Evolutionary conservation across 2,113 vertebrate species (phyloP).

Genomic region (zebrafish (Danio rerio)): DNA sequence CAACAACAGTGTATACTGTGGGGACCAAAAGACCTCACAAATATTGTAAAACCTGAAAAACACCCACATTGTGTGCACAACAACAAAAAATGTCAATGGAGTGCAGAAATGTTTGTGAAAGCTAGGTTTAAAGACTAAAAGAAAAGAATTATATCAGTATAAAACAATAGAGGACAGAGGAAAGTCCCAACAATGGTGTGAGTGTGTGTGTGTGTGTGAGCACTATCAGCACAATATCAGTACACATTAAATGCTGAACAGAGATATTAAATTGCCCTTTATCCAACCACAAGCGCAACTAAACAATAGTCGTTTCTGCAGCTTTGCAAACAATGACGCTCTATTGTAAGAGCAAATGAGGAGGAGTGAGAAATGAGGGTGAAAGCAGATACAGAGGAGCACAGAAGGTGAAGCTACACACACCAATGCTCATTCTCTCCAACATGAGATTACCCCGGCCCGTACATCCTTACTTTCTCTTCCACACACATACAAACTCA

Average conservation of each 20-base stretch:
- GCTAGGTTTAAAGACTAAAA: neutral
- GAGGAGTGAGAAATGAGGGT: neutral
- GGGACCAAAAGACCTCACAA: neutral
- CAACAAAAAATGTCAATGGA: neutral
- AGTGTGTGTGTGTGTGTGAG: neutral
- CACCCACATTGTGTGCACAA: neutral
- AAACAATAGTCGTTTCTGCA: conserved; percentile 24
- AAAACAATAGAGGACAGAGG: neutral
- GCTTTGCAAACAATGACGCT: conserved; percentile 42
- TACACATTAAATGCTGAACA: conserved; percentile 22
- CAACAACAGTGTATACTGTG: neutral
- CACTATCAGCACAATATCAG: neutral
- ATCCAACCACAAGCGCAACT: neutral
- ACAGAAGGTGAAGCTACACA: conserved; percentile 35
- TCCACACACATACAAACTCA: conserved; percentile 24
- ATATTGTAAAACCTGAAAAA: neutral
- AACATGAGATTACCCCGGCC: neutral
- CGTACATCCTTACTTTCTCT: conserved; percentile 7
- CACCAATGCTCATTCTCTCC: conserved; percentile 17
- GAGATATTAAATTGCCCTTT: conserved; percentile 22
- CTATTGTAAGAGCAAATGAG: conserved; percentile 4
- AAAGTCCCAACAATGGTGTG: conserved; percentile 3
- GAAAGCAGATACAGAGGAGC: conserved; percentile 26
- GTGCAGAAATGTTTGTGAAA: neutral
- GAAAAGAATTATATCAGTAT: neutral